These are phyloP conservation scores for Geopemphigus sp. DNA, from an alignment of 1,140 invertebrate species.

Conservation along the genomic window DNA sequence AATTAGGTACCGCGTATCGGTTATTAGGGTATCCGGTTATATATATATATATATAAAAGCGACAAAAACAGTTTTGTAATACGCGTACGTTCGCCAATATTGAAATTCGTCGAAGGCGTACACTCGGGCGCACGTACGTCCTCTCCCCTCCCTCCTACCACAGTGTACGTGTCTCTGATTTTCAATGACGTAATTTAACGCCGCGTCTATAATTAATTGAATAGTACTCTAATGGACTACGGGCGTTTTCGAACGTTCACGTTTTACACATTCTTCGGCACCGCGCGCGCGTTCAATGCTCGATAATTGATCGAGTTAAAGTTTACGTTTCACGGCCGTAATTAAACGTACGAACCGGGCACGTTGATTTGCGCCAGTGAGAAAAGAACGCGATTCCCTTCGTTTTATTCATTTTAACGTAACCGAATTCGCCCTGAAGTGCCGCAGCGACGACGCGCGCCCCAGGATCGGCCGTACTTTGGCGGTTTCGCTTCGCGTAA, in stretches of 20 bases:
- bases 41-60: no score
- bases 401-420: no score
- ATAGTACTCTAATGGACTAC: background rate
- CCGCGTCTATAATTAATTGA: background rate
- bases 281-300: background rate
- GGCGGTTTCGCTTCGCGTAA: no score
- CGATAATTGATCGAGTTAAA: background rate
- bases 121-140: background rate
- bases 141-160: no score
- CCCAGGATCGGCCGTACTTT: no score
- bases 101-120: background rate
- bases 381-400: no score
- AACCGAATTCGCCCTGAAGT: no score
- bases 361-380: no score
- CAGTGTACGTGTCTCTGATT: constrained; percentile 3
- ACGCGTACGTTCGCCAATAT: background rate
- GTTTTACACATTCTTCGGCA: background rate
- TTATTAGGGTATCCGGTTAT: no score
- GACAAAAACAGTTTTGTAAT: background rate
- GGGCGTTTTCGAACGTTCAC: background rate
- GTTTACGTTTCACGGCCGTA: background rate
- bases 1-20: no score
- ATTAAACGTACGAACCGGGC: no score
- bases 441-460: no score
- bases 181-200: background rate